Percentiles rank a stretch among this genome's conserved stretches.
These are phyloP conservation scores for Pelobates fuscus DNA, from an alignment of 2,113 vertebrate species.

Conservation along the genomic window DNA sequence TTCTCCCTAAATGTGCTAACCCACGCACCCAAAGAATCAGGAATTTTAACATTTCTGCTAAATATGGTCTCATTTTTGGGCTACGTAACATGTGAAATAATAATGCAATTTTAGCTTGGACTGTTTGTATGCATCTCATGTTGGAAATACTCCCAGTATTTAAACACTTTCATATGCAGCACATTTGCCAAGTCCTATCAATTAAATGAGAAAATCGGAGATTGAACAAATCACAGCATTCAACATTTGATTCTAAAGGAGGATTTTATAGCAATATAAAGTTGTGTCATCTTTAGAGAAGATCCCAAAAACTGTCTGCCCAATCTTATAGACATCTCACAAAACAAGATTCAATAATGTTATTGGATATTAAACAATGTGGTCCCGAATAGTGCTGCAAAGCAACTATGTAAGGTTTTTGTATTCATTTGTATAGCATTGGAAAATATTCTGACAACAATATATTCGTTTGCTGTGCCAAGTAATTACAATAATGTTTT, in stretches of 20 bases:
- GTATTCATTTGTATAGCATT: background rate
- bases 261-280: background rate
- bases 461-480: background rate
- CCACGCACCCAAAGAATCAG: background rate
- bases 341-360: too few relatives aligned
- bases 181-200: conserved; percentile 23
- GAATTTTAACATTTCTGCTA: background rate
- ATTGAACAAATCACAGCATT: background rate
- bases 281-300: background rate
- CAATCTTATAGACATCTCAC: too few relatives aligned
- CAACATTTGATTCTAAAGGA: background rate
- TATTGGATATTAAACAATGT: background rate
- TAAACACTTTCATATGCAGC: background rate
- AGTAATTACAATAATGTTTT: background rate
- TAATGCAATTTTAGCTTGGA: background rate
- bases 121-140: conserved; percentile 5
- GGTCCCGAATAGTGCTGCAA: background rate
- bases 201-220: conserved; percentile 9
- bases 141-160: conserved; percentile 22
- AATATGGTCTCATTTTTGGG: conserved; percentile 1
- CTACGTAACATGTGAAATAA: background rate
- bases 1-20: background rate
- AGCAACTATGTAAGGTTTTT: background rate
- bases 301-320: background rate
- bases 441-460: background rate